Conservation (phyloP, 2,113 vertebrate genomes). For the Lepidothrix coronata region DNA sequence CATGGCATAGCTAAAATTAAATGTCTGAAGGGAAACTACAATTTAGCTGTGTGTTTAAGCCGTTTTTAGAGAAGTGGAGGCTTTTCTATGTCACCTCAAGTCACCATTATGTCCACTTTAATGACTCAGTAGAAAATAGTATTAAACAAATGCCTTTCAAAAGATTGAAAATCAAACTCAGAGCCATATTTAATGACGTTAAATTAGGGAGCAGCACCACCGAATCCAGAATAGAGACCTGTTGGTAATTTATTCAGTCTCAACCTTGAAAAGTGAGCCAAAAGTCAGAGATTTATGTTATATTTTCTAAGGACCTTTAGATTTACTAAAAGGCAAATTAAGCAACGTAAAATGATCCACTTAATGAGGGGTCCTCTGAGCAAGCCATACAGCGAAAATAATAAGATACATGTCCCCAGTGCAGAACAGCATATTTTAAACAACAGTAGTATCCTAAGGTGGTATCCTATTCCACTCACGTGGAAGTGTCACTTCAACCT, state of each 20-base stretch:
- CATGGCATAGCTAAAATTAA: neutral
- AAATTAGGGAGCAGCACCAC: neutral
- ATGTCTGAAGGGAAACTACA: neutral
- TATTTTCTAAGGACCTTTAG: neutral
- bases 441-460: neutral
- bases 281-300: neutral
- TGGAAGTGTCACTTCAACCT: neutral
- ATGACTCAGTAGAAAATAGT: neutral
- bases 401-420: neutral
- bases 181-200: neutral
- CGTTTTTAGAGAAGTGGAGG: neutral
- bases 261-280: neutral
- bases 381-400: neutral
- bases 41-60: neutral
- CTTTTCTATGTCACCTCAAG: neutral
- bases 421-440: neutral
- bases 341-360: neutral
- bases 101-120: neutral
- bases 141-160: neutral
- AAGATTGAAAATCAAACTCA: neutral
- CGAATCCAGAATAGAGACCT: neutral
- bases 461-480: neutral
- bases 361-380: neutral
- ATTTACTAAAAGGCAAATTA: neutral
- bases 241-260: neutral